These are phyloP conservation scores for Melanotaenia parkinsoni DNA, from an alignment of 2,797 vertebrate species.

Conservation along the genomic window DNA sequence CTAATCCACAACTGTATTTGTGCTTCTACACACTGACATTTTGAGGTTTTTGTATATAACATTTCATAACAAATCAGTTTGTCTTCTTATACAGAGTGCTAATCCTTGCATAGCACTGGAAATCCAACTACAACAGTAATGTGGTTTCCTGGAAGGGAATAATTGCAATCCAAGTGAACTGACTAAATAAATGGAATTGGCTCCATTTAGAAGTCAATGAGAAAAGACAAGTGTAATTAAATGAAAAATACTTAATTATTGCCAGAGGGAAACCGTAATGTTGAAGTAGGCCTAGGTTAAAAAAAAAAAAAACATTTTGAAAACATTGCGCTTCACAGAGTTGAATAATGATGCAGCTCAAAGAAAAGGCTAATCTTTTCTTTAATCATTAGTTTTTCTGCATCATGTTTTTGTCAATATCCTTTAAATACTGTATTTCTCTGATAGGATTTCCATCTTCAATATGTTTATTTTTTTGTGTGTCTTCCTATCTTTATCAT, in stretches of 20 bases:
- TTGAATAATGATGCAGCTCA: not conserved
- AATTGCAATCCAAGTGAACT: not conserved
- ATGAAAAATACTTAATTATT: not conserved
- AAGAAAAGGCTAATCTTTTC: not conserved
- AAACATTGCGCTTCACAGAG: not conserved
- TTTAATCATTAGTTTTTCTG: not conserved
- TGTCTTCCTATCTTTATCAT: not conserved
- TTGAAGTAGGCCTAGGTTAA: not conserved
- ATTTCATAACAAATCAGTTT: slow-evolving; percentile 44
- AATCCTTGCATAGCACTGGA: slow-evolving; percentile 47
- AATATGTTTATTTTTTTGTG: not conserved
- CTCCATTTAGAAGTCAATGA: not conserved
- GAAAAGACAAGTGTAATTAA: not conserved
- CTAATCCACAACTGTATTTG: slow-evolving; percentile 60
- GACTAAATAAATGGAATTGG: not conserved
- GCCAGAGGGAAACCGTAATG: not conserved
- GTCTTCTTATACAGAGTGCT: slow-evolving; percentile 31
- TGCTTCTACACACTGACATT: slow-evolving; percentile 58
- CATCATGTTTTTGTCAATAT: not conserved
- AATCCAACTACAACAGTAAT: slow-evolving; percentile 38
- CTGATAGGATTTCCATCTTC: not conserved
- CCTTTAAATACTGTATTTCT: not conserved
- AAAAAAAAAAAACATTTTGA: not conserved
- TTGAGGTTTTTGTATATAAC: slow-evolving; percentile 48
- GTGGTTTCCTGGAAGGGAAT: slow-evolving; percentile 26